Conservation (phyloP, 2,113 vertebrate genomes). For the Oreamnos americanus region DNA sequence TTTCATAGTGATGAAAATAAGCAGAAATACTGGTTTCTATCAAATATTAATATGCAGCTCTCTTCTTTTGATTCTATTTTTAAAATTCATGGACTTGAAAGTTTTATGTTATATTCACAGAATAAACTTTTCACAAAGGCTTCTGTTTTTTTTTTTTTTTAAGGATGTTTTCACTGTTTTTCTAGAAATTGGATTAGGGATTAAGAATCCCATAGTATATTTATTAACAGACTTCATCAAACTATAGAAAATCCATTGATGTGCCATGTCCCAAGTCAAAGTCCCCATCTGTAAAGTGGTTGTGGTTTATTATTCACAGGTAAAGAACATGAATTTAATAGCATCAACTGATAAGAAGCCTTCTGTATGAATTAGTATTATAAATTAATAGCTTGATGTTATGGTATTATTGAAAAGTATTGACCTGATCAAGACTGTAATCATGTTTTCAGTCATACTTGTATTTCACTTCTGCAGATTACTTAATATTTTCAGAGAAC, state of each 20-base stretch:
- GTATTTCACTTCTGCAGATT: background rate
- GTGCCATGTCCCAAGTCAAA: background rate
- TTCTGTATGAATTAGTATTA: background rate
- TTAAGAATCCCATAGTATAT: slow-evolving; percentile 32
- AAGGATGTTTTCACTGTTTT: background rate
- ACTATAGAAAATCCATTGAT: background rate
- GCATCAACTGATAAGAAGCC: background rate
- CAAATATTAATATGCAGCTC: background rate
- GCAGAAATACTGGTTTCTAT: background rate
- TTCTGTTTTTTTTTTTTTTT: background rate
- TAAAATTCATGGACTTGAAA: slow-evolving; percentile 1
- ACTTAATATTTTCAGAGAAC: background rate
- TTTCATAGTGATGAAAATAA: background rate
- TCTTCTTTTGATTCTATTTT: slow-evolving; percentile 4
- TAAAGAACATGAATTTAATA: slow-evolving; percentile 34
- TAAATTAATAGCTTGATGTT: background rate
- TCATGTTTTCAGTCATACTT: background rate
- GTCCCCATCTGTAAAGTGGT: background rate
- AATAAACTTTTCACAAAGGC: slow-evolving; percentile 3
- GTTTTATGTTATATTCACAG: background rate
- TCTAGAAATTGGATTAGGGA: slow-evolving; percentile 6
- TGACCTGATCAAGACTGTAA: background rate
- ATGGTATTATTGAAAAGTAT: background rate
- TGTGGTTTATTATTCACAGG: background rate
- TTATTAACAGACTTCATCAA: background rate